Conservation (phyloP, 2,113 vertebrate species). For the Salvelinus namaycush region DNA sequence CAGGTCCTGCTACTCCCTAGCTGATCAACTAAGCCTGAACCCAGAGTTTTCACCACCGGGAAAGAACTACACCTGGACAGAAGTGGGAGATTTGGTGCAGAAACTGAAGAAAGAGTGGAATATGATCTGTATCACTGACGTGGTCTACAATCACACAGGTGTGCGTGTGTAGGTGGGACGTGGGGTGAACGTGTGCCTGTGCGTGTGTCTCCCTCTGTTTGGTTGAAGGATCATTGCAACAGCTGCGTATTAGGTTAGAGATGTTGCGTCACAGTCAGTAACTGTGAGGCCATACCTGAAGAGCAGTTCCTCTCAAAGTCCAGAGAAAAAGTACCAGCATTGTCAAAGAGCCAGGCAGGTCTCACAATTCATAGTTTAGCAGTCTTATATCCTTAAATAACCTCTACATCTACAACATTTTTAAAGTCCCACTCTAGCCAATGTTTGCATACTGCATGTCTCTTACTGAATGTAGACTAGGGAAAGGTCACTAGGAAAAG, state of each 20-base stretch:
- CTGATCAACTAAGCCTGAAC: conserved; percentile 86
- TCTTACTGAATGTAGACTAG: neutral
- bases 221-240: too few relatives aligned
- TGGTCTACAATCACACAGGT: conserved; percentile 87
- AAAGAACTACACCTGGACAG: conserved; percentile 78
- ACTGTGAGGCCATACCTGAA: too few relatives aligned
- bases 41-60: conserved; percentile 81
- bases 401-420: too few relatives aligned
- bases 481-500: neutral
- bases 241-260: too few relatives aligned
- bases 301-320: too few relatives aligned
- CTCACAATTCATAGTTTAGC: too few relatives aligned
- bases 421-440: too few relatives aligned
- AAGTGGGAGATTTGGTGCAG: conserved; percentile 81
- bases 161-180: neutral
- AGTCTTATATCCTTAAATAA: too few relatives aligned
- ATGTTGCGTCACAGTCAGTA: too few relatives aligned
- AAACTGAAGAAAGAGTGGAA: conserved; percentile 86
- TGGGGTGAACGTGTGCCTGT: neutral
- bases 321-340: too few relatives aligned
- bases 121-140: conserved; percentile 87
- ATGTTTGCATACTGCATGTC: neutral
- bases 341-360: too few relatives aligned
- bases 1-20: conserved; percentile 84
- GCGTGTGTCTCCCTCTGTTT: too few relatives aligned